Percentiles rank a stretch among this genome's conserved stretches.
Conservation (phyloP, 2,113 vertebrate species). For the Dascyllus trimaculatus region DNA sequence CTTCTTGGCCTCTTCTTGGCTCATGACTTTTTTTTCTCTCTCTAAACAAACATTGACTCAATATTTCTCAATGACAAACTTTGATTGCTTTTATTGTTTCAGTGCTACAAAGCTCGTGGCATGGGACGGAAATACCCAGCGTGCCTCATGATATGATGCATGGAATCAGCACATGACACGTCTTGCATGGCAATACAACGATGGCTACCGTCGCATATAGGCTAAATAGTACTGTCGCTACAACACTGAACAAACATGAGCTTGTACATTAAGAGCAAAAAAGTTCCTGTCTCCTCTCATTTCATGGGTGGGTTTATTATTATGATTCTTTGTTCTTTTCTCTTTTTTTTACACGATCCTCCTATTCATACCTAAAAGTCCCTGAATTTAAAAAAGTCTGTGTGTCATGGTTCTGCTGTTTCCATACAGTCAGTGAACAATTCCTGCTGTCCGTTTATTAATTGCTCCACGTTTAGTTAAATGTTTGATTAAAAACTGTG, state of each 20-base stretch:
- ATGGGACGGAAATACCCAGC: constrained; percentile 56
- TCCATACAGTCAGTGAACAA: constrained; percentile 37
- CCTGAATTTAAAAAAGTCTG: constrained; percentile 74
- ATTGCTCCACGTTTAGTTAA: constrained; percentile 14
- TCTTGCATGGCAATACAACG: constrained; percentile 76
- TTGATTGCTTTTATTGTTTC: constrained; percentile 80
- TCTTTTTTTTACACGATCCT: constrained; percentile 38
- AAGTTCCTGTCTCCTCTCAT: constrained; percentile 39
- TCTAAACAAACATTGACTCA: constrained; percentile 63
- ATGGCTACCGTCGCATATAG: constrained; percentile 68
- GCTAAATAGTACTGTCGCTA: constrained; percentile 67
- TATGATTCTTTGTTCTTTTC: no score
- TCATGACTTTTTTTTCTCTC: constrained; percentile 4
- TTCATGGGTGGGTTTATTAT: neutral
- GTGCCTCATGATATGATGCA: constrained; percentile 66
- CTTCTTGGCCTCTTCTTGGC: constrained; percentile 5
- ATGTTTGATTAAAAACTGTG: neutral
- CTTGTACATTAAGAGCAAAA: constrained; percentile 67
- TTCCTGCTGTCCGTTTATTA: constrained; percentile 30
- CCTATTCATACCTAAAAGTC: constrained; percentile 45
- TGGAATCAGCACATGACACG: constrained; percentile 76
- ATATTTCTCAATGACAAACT: constrained; percentile 61
- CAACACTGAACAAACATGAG: constrained; percentile 80
- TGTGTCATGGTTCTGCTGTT: constrained; percentile 12
- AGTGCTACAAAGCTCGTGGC: constrained; percentile 80